These are phyloP conservation scores for Zosterops hypoxanthus DNA, from an alignment of 2,113 vertebrate genomes.

Conservation along the genomic window DNA sequence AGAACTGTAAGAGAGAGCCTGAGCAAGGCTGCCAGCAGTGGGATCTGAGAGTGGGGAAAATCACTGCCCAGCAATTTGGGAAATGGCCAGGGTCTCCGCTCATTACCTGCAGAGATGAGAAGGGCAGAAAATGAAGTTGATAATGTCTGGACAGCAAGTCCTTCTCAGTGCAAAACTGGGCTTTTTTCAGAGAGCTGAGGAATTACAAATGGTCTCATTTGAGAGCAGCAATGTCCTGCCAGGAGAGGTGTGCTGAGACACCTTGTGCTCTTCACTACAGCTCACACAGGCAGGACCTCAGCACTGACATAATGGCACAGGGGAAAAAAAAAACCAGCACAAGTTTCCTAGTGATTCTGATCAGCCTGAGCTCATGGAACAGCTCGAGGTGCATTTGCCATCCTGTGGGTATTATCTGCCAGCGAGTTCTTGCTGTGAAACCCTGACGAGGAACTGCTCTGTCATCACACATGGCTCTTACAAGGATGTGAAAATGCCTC, in stretches of 20 bases:
- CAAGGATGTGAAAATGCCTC: not conserved
- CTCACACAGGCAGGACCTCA: not conserved
- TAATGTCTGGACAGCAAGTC: not conserved
- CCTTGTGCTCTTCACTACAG: not conserved
- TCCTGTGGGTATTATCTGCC: not conserved
- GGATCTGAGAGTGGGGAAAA: not conserved
- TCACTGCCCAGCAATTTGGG: not conserved
- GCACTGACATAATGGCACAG: not conserved
- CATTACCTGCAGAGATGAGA: not conserved
- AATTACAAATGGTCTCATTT: not conserved
- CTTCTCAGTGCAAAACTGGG: not conserved
- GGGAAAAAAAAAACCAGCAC: not conserved
- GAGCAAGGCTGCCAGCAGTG: not conserved
- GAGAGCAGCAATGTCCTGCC: not conserved
- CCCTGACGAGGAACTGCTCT: not conserved
- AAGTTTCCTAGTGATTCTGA: not conserved
- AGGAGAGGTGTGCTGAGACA: not conserved
- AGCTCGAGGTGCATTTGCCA: not conserved
- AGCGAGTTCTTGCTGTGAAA: not conserved
- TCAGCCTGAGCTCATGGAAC: not conserved
- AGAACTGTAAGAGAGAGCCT: not conserved
- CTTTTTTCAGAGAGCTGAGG: not conserved
- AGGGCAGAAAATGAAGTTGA: conserved; percentile 12
- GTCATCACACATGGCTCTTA: not conserved
- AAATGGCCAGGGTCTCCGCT: not conserved